Conservation (phyloP, 2,113 vertebrate genomes). For the Mesoclemmys tuberculata region DNA sequence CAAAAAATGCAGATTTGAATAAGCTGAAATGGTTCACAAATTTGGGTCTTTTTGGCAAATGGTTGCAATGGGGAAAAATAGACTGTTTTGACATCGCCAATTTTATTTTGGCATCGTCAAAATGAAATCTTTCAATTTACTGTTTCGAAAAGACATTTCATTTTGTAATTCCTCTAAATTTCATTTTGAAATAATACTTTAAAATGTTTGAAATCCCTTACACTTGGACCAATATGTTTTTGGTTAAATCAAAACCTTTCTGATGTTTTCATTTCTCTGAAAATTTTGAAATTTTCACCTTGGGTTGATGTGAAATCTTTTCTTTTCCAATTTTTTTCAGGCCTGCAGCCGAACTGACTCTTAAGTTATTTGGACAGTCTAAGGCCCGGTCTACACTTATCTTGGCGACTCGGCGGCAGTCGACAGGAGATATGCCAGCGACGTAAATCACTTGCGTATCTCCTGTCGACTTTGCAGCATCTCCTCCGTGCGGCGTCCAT, state of each 20-base stretch:
- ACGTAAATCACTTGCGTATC: no score
- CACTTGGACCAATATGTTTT: background rate
- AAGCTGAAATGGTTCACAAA: background rate
- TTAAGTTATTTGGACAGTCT: no score
- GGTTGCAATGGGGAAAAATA: background rate
- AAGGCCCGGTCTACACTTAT: no score
- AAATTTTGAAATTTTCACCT: background rate
- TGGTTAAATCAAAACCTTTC: background rate
- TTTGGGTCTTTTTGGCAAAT: background rate
- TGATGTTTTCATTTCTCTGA: background rate
- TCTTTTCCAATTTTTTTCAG: background rate
- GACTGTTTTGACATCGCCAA: background rate
- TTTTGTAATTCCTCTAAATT: background rate
- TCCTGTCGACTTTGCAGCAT: no score
- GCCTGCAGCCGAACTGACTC: background rate
- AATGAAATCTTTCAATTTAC: background rate
- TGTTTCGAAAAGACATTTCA: background rate
- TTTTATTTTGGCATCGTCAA: background rate
- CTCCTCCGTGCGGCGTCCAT: no score
- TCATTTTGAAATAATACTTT: background rate
- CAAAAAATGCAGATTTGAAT: background rate
- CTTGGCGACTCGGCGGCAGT: no score
- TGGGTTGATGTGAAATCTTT: background rate
- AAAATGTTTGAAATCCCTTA: background rate
- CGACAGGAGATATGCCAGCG: no score